Conservation (phyloP, 1,140 invertebrate genomes). For the Rhopalosiphum maidis region DNA sequence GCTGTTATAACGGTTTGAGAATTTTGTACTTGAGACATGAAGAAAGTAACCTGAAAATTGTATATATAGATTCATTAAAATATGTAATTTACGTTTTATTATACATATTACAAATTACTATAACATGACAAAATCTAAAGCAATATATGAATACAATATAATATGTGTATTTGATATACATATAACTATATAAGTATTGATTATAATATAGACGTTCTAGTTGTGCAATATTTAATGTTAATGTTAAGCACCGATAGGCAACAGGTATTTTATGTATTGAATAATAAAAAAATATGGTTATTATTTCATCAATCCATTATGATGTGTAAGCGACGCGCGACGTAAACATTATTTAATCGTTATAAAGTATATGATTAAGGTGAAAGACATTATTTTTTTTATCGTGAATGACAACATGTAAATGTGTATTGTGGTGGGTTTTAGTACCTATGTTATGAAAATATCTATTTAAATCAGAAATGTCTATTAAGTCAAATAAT, state of each 20-base stretch:
- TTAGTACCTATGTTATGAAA: neutral
- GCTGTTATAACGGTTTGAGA: constrained; percentile 44
- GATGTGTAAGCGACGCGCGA: neutral
- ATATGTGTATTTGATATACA: neutral
- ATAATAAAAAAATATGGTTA: neutral
- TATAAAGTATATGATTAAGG: neutral
- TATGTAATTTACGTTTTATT: neutral
- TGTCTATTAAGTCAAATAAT: neutral
- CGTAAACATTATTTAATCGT: no score
- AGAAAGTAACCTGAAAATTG: constrained; percentile 19
- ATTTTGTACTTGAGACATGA: constrained; percentile 52
- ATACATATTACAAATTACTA: neutral
- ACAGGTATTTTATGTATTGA: neutral
- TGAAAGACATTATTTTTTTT: neutral
- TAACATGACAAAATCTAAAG: neutral
- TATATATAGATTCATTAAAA: neutral
- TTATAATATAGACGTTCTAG: neutral
- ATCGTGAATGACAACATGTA: neutral
- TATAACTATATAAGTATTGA: neutral
- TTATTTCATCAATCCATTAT: neutral
- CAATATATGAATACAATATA: neutral
- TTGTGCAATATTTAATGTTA: neutral
- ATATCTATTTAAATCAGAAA: neutral
- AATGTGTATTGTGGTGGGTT: no score
- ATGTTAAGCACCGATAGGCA: neutral